Evolutionary conservation across 1,140 invertebrate species (phyloP), one percentile per base, ranked within the genome.

Genomic region (Trichomalopsis sarcophagae): DNA sequence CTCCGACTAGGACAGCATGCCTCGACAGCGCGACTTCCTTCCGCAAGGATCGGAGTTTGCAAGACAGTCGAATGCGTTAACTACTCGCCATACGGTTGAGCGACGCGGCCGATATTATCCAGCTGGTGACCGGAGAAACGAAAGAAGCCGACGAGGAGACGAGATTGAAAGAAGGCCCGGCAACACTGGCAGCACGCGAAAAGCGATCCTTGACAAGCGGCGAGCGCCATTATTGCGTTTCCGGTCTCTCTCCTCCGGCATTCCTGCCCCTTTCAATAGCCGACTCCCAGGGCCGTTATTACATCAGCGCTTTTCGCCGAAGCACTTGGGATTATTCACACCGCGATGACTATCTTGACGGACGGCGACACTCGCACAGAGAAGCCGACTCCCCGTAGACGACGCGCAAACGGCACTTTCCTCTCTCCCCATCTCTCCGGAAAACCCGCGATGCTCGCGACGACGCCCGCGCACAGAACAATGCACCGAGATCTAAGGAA

Each of bases 191-290:
- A n/a, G 21, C 21, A 50, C 4, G 50, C 33, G 21, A 82, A 62
- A 62, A 36, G 9, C 1, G 33, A 68, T 76, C 82, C 88, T 87
- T 91, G 91, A 92, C 91, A 91, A 91, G 88, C 90, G 90, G 88
- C 90, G 44, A 69, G 62, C 89, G 92, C 92, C 92, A 92, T 92
- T 92, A 87, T 88, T 76, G 73, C 68, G 91, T 89, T 92, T 92
- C 91, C 90, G 92, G 92, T 91, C 85, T 82, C 62, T 84, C 66
- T 81, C 71, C 50, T 79, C 77, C 40, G 75, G 78, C 21, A 47
- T 82, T 69, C 40, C 44, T 81, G 33, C 30, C 33, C 11, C 21
- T 23, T 17, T 81, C 71, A 47, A 14, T 47, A 5, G 13, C 36
- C 36, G 55, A 62, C 73, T 75, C 73, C 36, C 73, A 10, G 33